phyloP scores from a whole-genome alignment of 2,113 vertebrate genomes.

The Chlorodrepanis virens region DNA sequence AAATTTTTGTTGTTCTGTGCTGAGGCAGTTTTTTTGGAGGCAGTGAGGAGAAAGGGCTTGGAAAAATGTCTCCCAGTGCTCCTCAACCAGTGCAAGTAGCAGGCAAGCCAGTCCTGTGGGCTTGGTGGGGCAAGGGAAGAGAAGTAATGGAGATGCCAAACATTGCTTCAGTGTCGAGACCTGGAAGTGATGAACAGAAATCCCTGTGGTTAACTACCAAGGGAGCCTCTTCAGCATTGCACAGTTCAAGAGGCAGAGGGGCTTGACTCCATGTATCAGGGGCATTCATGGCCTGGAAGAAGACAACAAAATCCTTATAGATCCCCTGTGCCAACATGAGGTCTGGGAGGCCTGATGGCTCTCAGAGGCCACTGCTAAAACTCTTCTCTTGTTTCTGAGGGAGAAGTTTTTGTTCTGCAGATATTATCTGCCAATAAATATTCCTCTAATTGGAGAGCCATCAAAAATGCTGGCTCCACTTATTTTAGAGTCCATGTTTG shows the following conservation, averaged over 20 bases:
- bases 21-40: background rate
- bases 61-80: background rate
- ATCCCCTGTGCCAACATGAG: background rate
- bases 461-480: constrained; percentile 32
- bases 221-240: background rate
- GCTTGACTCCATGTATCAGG: background rate
- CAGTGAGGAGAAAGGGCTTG: background rate
- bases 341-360: background rate
- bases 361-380: background rate
- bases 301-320: background rate
- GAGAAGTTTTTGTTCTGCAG: background rate
- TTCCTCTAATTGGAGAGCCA: background rate
- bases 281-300: background rate
- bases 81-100: background rate
- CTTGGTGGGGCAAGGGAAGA: background rate
- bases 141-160: background rate
- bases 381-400: background rate
- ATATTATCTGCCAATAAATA: constrained; percentile 24
- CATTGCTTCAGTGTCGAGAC: background rate
- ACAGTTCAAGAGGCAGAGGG: background rate
- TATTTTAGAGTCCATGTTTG: constrained; percentile 48
- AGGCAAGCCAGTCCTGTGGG: background rate
- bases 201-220: background rate
- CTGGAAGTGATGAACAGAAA: background rate
- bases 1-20: background rate